phyloP scores from a whole-genome alignment of 2,113 vertebrate species.

The Neolamprologus fasciatus region DNA sequence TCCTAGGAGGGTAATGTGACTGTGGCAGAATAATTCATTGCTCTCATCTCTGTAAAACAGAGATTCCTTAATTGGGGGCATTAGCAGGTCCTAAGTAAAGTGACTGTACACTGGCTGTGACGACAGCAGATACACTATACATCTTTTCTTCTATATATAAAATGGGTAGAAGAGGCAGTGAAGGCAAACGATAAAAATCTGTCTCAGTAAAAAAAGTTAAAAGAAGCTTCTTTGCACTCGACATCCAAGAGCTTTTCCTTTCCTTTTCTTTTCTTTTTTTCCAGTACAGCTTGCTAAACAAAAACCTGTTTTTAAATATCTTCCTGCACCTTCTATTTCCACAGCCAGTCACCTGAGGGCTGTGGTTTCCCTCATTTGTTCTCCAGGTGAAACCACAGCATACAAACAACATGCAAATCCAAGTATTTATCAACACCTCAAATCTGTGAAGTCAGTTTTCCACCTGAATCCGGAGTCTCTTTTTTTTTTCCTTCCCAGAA shows the following conservation, averaged over 20 bases:
- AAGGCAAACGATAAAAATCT: not conserved
- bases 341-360: not conserved
- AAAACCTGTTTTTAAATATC: not conserved
- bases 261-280: not conserved
- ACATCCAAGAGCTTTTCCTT: not conserved
- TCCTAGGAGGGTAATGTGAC: not conserved
- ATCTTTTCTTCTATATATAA: not conserved
- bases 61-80: not conserved
- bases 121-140: not conserved
- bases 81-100: not conserved
- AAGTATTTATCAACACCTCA: not conserved
- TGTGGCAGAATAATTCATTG: not conserved
- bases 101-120: not conserved
- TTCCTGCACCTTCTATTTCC: not conserved
- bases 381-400: not conserved
- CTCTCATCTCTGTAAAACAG: not conserved
- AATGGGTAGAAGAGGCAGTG: not conserved
- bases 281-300: not conserved
- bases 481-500: not conserved
- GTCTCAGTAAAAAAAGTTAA: not conserved
- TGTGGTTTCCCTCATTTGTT: not conserved
- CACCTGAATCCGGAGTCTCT: not conserved
- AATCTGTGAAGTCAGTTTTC: constrained; percentile 12
- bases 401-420: not conserved
- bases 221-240: not conserved